Evolutionary conservation across 2,113 vertebrate species (phyloP).

Genomic region (Climacteris rufus): DNA sequence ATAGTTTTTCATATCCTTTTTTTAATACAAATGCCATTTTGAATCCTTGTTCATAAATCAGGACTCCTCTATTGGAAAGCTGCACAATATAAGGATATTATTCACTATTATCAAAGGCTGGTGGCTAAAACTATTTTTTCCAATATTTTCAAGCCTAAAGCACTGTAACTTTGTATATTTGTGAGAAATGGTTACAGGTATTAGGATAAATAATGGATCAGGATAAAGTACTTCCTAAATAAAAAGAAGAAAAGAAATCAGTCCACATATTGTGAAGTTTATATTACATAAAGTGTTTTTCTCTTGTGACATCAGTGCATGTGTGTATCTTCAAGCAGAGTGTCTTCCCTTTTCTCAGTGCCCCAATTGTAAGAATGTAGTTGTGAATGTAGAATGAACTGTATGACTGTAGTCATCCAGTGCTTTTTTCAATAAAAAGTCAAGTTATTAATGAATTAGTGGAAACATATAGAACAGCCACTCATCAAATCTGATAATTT

Average conservation of each 20-base stretch:
- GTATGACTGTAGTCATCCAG: neutral
- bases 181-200: neutral
- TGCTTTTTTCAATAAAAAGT: neutral
- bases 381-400: neutral
- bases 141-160: neutral
- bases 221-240: neutral
- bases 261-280: neutral
- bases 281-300: neutral
- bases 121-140: neutral
- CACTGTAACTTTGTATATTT: neutral
- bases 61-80: neutral
- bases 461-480: neutral
- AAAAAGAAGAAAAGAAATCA: neutral
- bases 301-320: neutral
- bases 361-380: neutral
- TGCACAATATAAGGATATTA: neutral
- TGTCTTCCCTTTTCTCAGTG: neutral
- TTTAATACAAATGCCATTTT: neutral
- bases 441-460: neutral
- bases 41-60: neutral
- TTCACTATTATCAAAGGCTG: neutral
- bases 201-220: neutral
- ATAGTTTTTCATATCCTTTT: neutral
- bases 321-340: neutral
- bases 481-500: neutral